Evolutionary conservation across 2,797 vertebrate species (phyloP).

Genomic region (Chrysocyon brachyurus): DNA sequence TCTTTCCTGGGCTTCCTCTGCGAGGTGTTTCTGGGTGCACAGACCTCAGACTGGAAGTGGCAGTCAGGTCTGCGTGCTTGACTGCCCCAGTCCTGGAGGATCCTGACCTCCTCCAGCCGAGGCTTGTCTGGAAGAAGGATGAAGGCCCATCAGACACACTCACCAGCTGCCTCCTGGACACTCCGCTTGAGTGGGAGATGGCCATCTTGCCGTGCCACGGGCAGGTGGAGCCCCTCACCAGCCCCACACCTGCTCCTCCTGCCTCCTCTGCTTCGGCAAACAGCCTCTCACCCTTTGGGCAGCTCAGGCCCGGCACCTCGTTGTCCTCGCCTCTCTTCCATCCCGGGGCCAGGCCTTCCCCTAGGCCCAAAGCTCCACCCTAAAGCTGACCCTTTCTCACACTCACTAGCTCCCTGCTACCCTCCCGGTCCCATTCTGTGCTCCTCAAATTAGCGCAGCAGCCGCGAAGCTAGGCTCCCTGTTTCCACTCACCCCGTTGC

Average conservation of each 20-base stretch:
- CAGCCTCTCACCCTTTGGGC: too few relatives aligned
- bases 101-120: fast-evolving
- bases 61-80: neutral
- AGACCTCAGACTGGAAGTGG: too few relatives aligned
- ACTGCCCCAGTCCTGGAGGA: fast-evolving
- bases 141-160: too few relatives aligned
- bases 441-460: neutral
- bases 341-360: too few relatives aligned
- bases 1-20: neutral
- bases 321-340: neutral
- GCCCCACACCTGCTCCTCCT: neutral
- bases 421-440: neutral
- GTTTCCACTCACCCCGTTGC: neutral
- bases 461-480: neutral
- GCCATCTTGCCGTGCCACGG: fast-evolving
- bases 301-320: fast-evolving
- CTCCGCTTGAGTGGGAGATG: fast-evolving
- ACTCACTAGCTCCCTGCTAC: fast-evolving
- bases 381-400: too few relatives aligned
- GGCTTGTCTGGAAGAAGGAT: neutral
- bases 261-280: fast-evolving
- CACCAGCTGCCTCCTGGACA: neutral
- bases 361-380: neutral
- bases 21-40: too few relatives aligned
- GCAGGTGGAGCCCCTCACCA: fast-evolving